Base-by-base conservation (phyloP, 2,113 vertebrate species). In the Willisornis vidua region DNA sequence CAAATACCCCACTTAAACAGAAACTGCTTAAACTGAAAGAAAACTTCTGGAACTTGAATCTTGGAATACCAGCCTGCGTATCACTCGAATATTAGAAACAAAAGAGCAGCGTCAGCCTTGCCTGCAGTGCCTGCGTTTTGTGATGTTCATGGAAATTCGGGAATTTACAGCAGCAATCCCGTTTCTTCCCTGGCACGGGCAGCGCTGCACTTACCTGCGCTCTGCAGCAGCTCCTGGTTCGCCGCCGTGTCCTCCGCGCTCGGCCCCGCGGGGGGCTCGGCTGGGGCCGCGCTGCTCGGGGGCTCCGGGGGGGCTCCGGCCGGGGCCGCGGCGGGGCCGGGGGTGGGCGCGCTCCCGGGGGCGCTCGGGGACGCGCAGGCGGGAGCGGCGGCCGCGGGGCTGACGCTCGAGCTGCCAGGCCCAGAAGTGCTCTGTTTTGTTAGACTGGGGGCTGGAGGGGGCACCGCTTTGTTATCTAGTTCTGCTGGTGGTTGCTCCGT, bases 341-440 rank as follows among this genome's bases (percentile, higher is more conserved):
- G 41, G 41, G 93, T 85, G 70, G 97, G 93, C 89, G 97, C 71
- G 96, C 95, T 85, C 39, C 96, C 68, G 35, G 97, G 24, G 73
- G 90, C 77, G 39, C 93, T 67, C 11, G 98, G 95, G 37, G 97
- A 96, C 37, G 65, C 29, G 43, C 96, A 93, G 79, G 94, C 43
- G 14, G 98, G 91, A 86, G 91, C 84, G 43, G 90, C 67, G 29
- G 94, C 82, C 8, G 35, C 46, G 10, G 96, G 9, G 78, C 92
- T 87, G 61, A 63, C 31, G 20, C 79, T 81, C 3, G 48, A 58
- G 29, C 6, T 49, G 45, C 94, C 63, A 52, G 92, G 75, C 81
- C 95, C 97, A 10, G 93, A 97, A 97, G 97, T 96, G 95, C 96
- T 92, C 68, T 97, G 98, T 92, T 98, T 98, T 17, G 91, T 92